Conservation (phyloP, 1,140 invertebrate species). For the Micrasema minimum region DNA sequence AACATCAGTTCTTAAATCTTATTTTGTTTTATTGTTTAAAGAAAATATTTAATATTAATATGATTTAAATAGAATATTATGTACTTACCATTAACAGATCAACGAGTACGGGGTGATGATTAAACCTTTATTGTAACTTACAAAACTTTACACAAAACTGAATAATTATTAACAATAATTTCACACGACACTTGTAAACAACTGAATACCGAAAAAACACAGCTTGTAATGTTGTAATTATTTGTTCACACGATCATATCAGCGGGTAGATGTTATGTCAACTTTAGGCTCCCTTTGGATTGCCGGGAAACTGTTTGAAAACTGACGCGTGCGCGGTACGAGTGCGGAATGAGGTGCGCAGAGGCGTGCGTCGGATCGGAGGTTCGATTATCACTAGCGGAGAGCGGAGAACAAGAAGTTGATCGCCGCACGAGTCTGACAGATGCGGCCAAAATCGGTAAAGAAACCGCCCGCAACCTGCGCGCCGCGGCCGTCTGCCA, state of each 20-base stretch:
- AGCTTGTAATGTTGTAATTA: no score
- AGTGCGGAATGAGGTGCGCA: conserved; percentile 5
- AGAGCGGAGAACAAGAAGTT: background rate
- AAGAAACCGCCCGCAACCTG: conserved; percentile 19
- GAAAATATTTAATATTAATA: no score
- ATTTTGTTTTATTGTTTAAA: no score
- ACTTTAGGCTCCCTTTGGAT: no score
- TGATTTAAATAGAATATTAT: no score
- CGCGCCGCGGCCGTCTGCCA: background rate
- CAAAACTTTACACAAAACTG: conserved; percentile 5
- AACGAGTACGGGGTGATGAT: background rate
- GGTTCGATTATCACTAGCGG: conserved; percentile 30
- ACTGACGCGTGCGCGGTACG: background rate
- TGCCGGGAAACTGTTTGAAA: conserved; percentile 1
- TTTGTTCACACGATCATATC: no score
- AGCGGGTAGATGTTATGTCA: no score
- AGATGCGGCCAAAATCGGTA: conserved; percentile 34
- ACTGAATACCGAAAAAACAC: no score
- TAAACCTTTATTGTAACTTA: background rate
- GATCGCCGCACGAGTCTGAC: conserved; percentile 1
- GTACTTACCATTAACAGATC: conserved; percentile 1
- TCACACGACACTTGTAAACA: background rate
- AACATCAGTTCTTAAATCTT: no score
- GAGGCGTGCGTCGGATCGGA: conserved; percentile 27
- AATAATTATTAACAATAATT: background rate